Conservation (phyloP, 1,140 invertebrate species). For the Drosophila yakuba region DNA sequence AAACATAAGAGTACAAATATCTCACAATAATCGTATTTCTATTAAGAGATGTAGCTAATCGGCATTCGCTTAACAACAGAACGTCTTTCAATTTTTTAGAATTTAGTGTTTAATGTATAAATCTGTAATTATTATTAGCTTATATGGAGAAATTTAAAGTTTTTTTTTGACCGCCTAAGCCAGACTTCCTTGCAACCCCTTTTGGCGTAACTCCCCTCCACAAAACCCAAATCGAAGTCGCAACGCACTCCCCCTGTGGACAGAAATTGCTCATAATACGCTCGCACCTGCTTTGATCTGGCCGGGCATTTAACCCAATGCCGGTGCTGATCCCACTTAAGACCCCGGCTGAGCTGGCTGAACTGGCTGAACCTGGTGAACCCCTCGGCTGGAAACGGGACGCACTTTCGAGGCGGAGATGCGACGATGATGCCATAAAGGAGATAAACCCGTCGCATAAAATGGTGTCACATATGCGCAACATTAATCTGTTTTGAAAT, state of each 20-base stretch:
- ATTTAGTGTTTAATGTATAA: background rate
- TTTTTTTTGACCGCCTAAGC: conserved; percentile 4
- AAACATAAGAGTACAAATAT: background rate
- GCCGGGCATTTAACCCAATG: conserved; percentile 46
- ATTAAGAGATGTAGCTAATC: too few species aligned
- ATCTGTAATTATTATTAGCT: too few species aligned
- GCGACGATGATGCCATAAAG: conserved; percentile 77
- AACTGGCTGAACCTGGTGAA: conserved; percentile 14
- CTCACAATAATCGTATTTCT: background rate
- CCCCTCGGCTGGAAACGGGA: conserved; percentile 20
- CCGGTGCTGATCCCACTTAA: conserved; percentile 63
- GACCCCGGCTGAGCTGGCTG: conserved; percentile 38
- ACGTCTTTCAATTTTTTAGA: background rate
- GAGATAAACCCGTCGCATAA: conserved; percentile 81
- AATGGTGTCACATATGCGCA: conserved; percentile 84
- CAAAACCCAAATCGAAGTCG: conserved; percentile 1
- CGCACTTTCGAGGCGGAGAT: conserved; percentile 27
- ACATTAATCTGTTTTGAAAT: conserved; percentile 84
- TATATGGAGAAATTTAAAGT: background rate
- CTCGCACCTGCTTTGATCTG: conserved; percentile 66
- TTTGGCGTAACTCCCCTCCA: background rate
- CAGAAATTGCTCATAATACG: conserved; percentile 45
- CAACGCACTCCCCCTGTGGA: conserved; percentile 11
- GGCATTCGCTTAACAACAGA: too few species aligned
- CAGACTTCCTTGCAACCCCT: background rate